Conservation (phyloP, 2,113 vertebrate species). For the Barnardius zonarius region DNA sequence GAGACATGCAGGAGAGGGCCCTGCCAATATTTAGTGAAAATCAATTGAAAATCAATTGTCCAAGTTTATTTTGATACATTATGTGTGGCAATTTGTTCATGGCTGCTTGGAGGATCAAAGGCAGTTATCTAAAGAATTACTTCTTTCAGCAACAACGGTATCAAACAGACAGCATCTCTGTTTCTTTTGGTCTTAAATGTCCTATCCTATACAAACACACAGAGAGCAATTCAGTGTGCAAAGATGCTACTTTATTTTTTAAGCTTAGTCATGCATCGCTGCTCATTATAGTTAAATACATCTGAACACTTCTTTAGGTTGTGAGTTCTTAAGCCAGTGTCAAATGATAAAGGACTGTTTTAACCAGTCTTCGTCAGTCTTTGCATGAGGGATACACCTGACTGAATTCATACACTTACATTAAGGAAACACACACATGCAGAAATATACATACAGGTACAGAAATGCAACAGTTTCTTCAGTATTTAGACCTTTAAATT, state of each 20-base stretch:
- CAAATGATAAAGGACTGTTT: not conserved
- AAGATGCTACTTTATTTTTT: not conserved
- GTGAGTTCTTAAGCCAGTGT: not conserved
- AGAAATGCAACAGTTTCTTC: not conserved
- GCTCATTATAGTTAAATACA: not conserved
- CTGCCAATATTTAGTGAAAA: not conserved
- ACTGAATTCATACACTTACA: not conserved
- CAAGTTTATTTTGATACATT: not conserved
- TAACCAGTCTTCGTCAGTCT: not conserved
- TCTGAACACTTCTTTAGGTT: not conserved
- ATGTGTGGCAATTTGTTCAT: not conserved
- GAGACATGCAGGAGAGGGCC: not conserved
- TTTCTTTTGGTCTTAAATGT: not conserved
- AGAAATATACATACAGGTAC: not conserved
- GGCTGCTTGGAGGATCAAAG: not conserved
- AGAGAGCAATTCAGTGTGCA: not conserved
- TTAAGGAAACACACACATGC: not conserved
- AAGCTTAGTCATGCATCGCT: conserved; percentile 3
- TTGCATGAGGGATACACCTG: not conserved
- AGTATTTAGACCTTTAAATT: not conserved
- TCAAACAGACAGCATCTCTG: not conserved
- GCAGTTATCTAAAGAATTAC: not conserved
- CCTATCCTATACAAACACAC: not conserved
- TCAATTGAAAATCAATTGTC: not conserved
- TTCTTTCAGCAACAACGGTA: not conserved